A percentile compares a stretch with the other conserved stretches of the same genome.
Conservation (phyloP, 2,113 vertebrate species). For the Rhabdornis inornatus region DNA sequence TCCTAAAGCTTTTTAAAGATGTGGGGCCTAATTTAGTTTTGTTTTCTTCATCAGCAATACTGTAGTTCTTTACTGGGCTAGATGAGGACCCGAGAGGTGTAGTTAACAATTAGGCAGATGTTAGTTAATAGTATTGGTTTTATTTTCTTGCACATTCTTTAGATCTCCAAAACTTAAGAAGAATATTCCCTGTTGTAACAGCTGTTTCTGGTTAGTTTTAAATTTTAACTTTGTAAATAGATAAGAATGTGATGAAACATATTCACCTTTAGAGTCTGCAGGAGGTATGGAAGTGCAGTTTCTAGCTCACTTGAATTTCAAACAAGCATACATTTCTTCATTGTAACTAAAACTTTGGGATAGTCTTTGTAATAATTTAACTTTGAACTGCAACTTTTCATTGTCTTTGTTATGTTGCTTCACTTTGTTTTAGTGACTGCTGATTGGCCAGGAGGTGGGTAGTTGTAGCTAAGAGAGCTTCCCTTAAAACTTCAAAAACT, state of each 20-base stretch:
- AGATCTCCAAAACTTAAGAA: not conserved
- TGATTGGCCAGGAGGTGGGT: not conserved
- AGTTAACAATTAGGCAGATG: not conserved
- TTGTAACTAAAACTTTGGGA: not conserved
- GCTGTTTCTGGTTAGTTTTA: slow-evolving; percentile 23
- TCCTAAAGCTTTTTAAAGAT: not conserved
- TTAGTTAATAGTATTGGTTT: not conserved
- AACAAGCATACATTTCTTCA: not conserved
- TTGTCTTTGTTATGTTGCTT: not conserved
- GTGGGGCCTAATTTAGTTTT: not conserved
- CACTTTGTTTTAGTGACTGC: not conserved
- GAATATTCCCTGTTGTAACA: not conserved
- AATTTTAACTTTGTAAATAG: not conserved
- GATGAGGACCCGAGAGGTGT: not conserved
- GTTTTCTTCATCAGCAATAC: not conserved
- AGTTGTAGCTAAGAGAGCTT: not conserved
- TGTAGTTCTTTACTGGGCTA: not conserved
- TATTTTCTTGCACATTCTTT: not conserved
- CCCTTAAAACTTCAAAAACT: not conserved
- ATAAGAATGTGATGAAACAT: not conserved
- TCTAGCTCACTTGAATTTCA: not conserved
- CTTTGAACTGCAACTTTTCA: not conserved
- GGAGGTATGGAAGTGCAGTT: not conserved
- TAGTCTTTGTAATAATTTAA: not conserved
- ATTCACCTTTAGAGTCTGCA: not conserved